Percentiles rank a stretch among this genome's conserved stretches.
phyloP scores from a whole-genome alignment of 2,888 invertebrate genomes.

The Tachina grossa region DNA sequence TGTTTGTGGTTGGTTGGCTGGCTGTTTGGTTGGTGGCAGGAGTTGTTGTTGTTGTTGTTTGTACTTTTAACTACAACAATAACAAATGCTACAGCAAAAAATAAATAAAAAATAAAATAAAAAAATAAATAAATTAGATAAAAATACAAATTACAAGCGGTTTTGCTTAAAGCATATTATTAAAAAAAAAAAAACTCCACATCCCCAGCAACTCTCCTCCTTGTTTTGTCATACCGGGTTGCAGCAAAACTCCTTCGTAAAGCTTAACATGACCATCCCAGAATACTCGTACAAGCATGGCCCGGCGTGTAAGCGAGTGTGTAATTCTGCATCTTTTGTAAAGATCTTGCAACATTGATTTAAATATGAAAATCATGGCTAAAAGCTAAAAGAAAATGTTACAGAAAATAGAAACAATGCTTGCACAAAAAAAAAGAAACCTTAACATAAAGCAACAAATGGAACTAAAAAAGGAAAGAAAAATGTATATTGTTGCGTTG shows the following conservation, averaged over 20 bases:
- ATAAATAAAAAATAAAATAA: not conserved
- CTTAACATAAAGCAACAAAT: conserved; percentile 44
- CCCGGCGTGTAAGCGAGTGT: not conserved
- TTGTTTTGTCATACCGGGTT: conserved; percentile 21
- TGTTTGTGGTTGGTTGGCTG: conserved; percentile 45
- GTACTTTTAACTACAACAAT: conserved; percentile 74
- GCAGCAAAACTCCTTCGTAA: conserved; percentile 55
- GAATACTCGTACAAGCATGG: conserved; percentile 3
- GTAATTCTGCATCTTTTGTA: conserved; percentile 56
- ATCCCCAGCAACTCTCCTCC: conserved; percentile 45
- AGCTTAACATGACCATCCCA: conserved; percentile 56
- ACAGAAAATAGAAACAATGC: conserved; percentile 53
- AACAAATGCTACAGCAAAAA: conserved; percentile 41
- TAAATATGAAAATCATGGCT: conserved; percentile 72
- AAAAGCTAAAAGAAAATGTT: conserved; percentile 64
- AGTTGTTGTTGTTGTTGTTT: conserved; percentile 71
- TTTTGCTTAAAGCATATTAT: conserved; percentile 72
- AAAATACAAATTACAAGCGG: conserved; percentile 72
- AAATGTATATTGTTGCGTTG: conserved; percentile 65
- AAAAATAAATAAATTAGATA: conserved; percentile 68
- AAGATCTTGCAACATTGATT: conserved; percentile 71
- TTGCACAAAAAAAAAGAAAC: conserved; percentile 10
- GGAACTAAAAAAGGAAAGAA: conserved; percentile 35
- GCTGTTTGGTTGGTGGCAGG: conserved; percentile 25
- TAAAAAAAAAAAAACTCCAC: conserved; percentile 57